phyloP scores from a whole-genome alignment of 2,113 vertebrate genomes.

The Tragelaphus buxtoni region DNA sequence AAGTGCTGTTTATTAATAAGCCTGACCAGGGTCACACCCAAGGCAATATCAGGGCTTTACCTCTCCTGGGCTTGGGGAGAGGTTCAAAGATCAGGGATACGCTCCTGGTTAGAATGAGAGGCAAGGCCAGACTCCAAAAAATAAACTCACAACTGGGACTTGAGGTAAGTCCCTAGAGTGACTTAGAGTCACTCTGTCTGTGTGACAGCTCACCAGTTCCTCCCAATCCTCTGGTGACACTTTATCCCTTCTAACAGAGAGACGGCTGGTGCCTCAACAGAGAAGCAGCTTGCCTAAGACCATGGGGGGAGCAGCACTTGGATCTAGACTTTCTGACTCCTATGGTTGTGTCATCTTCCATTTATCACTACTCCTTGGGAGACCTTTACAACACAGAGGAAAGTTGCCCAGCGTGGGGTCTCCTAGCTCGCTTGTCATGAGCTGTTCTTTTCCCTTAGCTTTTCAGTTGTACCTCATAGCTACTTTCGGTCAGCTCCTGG shows the following conservation, averaged over 20 bases:
- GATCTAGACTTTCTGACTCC: background rate
- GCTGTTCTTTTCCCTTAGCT: background rate
- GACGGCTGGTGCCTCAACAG: background rate
- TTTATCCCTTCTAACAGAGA: background rate
- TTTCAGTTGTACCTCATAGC: background rate
- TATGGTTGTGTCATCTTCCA: background rate
- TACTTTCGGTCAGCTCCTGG: background rate
- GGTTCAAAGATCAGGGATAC: conserved; percentile 29
- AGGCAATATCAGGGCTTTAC: conserved; percentile 32
- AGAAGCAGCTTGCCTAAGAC: background rate
- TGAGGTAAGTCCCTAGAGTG: background rate
- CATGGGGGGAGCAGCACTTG: background rate
- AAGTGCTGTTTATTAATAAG: conserved; percentile 57
- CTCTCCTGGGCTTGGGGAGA: conserved; percentile 12
- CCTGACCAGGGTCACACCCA: conserved; percentile 25
- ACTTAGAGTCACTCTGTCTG: background rate
- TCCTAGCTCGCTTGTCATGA: background rate
- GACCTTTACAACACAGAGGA: background rate
- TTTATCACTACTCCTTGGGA: background rate
- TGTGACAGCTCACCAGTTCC: background rate
- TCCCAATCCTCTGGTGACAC: background rate
- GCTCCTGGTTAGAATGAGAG: background rate
- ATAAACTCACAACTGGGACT: background rate
- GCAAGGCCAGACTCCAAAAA: background rate
- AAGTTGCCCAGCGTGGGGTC: background rate